Evolutionary conservation across 2,888 invertebrate genomes (phyloP).

Genomic region (Dolichomitus sp.): DNA sequence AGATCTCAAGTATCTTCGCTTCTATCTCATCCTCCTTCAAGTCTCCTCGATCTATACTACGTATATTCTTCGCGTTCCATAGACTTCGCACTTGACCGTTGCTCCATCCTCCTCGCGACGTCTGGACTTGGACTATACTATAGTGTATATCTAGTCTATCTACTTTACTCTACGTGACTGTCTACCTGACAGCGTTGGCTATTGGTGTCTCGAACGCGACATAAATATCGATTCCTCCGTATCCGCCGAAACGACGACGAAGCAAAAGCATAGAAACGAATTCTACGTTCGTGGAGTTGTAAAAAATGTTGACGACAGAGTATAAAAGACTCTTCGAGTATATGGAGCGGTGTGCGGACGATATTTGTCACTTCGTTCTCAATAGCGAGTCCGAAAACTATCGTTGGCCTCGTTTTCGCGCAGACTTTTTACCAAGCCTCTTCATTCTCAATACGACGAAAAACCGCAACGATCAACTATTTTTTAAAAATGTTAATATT

Average conservation of each 20-base stretch:
- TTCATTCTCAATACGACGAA: not conserved
- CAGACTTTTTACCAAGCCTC: conserved; percentile 10
- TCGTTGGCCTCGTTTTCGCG: conserved; percentile 37
- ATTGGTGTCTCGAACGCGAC: conserved; percentile 33
- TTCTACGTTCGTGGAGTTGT: conserved; percentile 29
- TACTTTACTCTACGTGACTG: conserved; percentile 38
- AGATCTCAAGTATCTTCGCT: conserved; percentile 37
- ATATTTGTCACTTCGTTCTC: conserved; percentile 49
- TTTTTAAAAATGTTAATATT: not conserved
- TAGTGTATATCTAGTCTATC: not conserved
- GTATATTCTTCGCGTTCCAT: conserved; percentile 40
- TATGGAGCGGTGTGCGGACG: conserved; percentile 39
- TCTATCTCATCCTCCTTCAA: conserved; percentile 28
- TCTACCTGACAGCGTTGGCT: conserved; percentile 41
- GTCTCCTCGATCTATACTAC: conserved; percentile 32
- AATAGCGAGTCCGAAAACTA: conserved; percentile 22
- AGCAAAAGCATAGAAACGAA: conserved; percentile 6
- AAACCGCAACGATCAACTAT: not conserved
- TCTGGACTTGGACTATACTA: conserved; percentile 42
- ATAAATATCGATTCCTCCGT: conserved; percentile 48
- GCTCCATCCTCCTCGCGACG: conserved; percentile 27
- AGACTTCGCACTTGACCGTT: conserved; percentile 59
- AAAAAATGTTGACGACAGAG: conserved; percentile 57
- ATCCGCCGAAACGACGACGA: conserved; percentile 13
- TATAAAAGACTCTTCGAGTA: conserved; percentile 48